Evolutionary conservation across 2,797 vertebrate species (phyloP), one percentile per base, ranked within the genome.

Genomic region (Meriones psammophilus): DNA sequence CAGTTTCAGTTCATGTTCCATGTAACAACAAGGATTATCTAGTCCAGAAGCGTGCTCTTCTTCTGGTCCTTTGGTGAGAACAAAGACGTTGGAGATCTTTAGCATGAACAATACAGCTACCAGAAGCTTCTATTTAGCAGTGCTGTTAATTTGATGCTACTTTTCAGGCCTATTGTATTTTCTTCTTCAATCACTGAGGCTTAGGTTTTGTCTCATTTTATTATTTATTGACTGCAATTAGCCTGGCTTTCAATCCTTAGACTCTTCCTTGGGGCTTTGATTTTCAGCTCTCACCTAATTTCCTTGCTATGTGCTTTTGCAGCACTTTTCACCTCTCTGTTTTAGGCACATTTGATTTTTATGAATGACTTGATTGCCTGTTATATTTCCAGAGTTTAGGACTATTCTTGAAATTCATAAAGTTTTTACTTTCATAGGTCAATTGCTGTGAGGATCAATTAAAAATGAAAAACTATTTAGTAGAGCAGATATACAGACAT

Each of bases 271-370:
- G 24, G 36, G 71, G 73, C 8, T 95, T 64, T 95, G 86, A 42
- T 76, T 15, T 33, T 33, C 5, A 26, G 36, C 4, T 96, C 62
- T 92, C 80, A 66, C 77, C 33, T 84, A 81, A 88, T 90, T 33
- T 62, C 80, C 4, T 80, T 74, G 18, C 42, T 62, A 2, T 73
- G 56, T 28, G 28, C 18, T 85, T 95, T 76, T 92, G 68, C 28
- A 64, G 64, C 20, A 93, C 56, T 83, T 86, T 92, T 6, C 10
- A 88, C 56, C 33, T 94, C 68, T 64, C 36, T 81, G 24, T 83
- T 81, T 85, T 95, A 64, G 42, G 46, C 76, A 69, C 54, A n/a
- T 77, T 89, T 60, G 28, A 6, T 96, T 92, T 64, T 86, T 74
- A 93, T 62, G 33, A 80, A 39, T 58, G 12, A n/a, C 20, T 89